phyloP scores from a whole-genome alignment of 2,113 vertebrate genomes.

The Gymnarchus niloticus region DNA sequence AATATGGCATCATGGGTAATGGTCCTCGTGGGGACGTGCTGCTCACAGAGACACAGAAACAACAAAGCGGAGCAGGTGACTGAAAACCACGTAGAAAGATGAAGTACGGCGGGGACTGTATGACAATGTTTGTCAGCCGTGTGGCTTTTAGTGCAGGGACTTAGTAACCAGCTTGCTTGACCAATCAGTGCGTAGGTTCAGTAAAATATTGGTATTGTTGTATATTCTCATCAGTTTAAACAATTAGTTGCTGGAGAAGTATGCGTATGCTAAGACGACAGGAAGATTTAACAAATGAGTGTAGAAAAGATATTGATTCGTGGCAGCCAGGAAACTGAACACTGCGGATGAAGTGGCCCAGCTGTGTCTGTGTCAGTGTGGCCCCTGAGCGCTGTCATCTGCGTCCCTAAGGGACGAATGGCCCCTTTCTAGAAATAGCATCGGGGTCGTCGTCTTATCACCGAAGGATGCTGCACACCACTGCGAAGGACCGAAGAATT shows the following conservation, averaged over 20 bases:
- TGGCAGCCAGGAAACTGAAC: too few species aligned
- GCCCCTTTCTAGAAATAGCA: constrained; percentile 5
- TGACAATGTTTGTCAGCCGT: background rate
- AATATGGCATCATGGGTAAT: background rate
- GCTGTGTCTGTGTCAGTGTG: background rate
- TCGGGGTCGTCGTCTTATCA: too few species aligned
- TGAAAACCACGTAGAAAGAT: too few species aligned
- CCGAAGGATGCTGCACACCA: too few species aligned
- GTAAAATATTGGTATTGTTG: background rate
- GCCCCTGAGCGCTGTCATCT: background rate
- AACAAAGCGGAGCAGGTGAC: too few species aligned
- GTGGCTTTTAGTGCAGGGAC: background rate
- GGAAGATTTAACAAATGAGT: too few species aligned
- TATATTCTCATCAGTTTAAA: background rate
- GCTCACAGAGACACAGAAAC: background rate
- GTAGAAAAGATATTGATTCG: too few species aligned
- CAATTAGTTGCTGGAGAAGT: too few species aligned
- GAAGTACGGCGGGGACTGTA: background rate
- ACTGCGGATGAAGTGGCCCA: too few species aligned
- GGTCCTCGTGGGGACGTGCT: background rate
- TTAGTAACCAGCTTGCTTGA: background rate
- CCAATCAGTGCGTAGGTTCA: background rate
- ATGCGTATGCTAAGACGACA: too few species aligned
- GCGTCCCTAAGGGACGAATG: background rate
- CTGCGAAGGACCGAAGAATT: too few species aligned